These are phyloP conservation scores for Palythoa heliodiscus DNA, from an alignment of 92 coral and sea anemone species.

Conservation along the genomic window DNA sequence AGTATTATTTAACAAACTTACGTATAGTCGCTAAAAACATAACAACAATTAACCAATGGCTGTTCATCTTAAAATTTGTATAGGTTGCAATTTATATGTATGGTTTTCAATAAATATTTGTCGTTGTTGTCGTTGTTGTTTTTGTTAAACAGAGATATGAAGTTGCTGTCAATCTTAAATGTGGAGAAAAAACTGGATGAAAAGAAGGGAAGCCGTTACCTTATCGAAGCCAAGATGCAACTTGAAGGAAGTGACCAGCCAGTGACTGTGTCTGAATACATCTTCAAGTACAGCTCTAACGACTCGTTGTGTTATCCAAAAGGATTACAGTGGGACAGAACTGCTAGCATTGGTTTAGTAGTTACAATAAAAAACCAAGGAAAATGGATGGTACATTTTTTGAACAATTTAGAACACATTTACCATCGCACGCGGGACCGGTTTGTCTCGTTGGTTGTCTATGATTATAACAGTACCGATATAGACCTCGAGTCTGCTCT, in stretches of 20 bases:
- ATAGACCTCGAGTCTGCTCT: constrained; percentile 62
- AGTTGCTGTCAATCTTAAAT: constrained; percentile 40
- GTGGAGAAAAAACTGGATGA: constrained; percentile 66
- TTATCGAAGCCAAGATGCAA: constrained; percentile 52
- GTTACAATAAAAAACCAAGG: constrained; percentile 63
- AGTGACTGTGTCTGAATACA: constrained; percentile 58
- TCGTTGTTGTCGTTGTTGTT: not conserved
- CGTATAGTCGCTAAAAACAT: too few species aligned
- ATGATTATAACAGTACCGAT: constrained; percentile 60
- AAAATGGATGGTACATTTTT: constrained; percentile 68
- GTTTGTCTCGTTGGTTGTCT: constrained; percentile 56
- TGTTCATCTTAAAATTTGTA: too few species aligned
- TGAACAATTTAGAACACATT: constrained; percentile 63
- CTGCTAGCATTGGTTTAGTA: constrained; percentile 51
- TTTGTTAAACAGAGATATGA: constrained; percentile 39
- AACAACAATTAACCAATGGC: too few species aligned
- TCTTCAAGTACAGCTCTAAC: constrained; percentile 48
- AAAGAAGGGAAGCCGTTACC: constrained; percentile 48
- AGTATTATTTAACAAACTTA: not conserved
- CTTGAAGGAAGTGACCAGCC: constrained; percentile 37
- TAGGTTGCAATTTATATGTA: too few species aligned
- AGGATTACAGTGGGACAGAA: constrained; percentile 70
- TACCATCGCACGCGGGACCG: constrained; percentile 59
- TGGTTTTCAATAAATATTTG: not conserved
- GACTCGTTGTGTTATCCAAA: constrained; percentile 66